Percentiles rank a stretch among this genome's conserved stretches.
Evolutionary conservation across 30 jellyfish, hydroid and myxozoan species (phyloP).

Genomic region (Hydractinia symbiolongicarpus): DNA sequence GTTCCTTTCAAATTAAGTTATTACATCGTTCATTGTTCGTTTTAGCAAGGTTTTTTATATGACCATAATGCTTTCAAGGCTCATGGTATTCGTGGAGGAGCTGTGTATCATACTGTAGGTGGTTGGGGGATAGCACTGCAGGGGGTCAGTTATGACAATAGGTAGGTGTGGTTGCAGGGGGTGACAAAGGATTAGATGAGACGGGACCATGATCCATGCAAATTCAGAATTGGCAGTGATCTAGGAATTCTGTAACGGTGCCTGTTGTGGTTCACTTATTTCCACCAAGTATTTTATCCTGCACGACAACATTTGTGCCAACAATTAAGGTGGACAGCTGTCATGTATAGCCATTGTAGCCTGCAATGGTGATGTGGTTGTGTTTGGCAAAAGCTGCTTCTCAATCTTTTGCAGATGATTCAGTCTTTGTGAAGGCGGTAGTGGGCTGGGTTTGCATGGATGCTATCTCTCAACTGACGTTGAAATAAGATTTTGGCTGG

Average conservation of each 20-base stretch:
- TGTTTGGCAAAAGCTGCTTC: no score
- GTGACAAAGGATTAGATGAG: no score
- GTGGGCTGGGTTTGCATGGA: neutral
- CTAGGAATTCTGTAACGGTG: neutral
- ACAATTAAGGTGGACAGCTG: neutral
- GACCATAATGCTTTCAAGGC: neutral
- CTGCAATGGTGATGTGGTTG: no score
- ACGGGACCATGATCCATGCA: slow-evolving; percentile 19
- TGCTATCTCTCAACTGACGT: neutral
- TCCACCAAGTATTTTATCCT: neutral
- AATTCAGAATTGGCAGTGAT: slow-evolving; percentile 1
- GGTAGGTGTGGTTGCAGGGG: no score
- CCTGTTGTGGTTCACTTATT: slow-evolving; percentile 8
- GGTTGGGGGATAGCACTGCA: neutral
- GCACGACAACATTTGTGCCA: neutral
- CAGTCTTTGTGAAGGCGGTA: neutral
- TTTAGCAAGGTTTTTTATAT: slow-evolving; percentile 2
- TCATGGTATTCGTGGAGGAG: slow-evolving; percentile 4
- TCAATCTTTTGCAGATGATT: neutral
- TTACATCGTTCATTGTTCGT: neutral
- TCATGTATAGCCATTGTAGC: neutral
- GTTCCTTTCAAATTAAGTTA: no score
- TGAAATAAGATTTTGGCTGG: slow-evolving; percentile 23
- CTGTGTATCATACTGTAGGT: neutral
- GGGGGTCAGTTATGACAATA: neutral